Conservation (phyloP, 2,797 vertebrate genomes). For the Hippoglossus hippoglossus region DNA sequence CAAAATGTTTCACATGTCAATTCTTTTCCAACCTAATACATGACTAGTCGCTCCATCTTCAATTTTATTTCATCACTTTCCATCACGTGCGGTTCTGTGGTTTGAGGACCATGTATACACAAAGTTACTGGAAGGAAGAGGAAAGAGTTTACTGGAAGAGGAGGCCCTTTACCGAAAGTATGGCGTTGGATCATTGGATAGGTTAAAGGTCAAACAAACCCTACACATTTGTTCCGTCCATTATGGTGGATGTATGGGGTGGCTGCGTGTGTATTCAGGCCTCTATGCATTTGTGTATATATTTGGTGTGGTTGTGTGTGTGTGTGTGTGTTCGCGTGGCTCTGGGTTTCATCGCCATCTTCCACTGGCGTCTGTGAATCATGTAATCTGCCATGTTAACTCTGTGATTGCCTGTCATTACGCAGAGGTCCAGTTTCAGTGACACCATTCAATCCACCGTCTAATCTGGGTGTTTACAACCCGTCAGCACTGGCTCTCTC, state of each 20-base stretch:
- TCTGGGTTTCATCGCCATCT: conserved; percentile 64
- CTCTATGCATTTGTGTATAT: conserved; percentile 33
- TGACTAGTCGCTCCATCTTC: conserved; percentile 74
- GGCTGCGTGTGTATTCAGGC: conserved; percentile 30
- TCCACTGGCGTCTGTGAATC: conserved; percentile 62
- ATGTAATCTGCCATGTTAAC: conserved; percentile 64
- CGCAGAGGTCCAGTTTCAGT: conserved; percentile 60
- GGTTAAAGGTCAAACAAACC: conserved; percentile 76
- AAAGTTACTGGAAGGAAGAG: conserved; percentile 79
- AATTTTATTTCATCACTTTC: conserved; percentile 58
- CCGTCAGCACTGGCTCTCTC: conserved; percentile 45
- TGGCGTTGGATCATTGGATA: conserved; percentile 49
- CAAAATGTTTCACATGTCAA: conserved; percentile 55
- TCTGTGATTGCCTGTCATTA: conserved; percentile 77
- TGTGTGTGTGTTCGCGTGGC: conserved; percentile 31
- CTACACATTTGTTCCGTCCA: conserved; percentile 68
- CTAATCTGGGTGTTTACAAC: conserved; percentile 64
- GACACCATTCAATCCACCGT: conserved; percentile 58
- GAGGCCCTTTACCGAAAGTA: conserved; percentile 61
- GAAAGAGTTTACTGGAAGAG: conserved; percentile 81
- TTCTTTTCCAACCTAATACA: conserved; percentile 65
- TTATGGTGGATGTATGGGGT: conserved; percentile 39
- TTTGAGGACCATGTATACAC: conserved; percentile 70
- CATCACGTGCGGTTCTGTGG: conserved; percentile 70
- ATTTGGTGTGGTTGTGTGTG: conserved; percentile 47